These are phyloP conservation scores for Falco columbarius DNA, from an alignment of 2,797 vertebrate species.

Conservation along the genomic window DNA sequence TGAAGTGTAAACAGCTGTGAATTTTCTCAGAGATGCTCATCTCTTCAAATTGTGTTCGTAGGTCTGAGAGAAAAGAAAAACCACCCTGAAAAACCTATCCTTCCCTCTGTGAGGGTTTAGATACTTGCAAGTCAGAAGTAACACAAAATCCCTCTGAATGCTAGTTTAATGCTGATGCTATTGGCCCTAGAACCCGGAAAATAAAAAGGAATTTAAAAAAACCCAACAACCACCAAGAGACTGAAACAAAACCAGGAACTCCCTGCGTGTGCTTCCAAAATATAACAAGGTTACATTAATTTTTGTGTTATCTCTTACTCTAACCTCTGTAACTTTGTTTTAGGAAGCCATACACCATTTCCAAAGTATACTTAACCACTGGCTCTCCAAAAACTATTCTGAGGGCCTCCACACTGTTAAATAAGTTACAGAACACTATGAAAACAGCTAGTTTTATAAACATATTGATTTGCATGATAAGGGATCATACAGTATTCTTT, in stretches of 20 bases:
- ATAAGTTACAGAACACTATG: background rate
- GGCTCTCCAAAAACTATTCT: background rate
- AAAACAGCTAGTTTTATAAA: background rate
- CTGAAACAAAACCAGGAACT: background rate
- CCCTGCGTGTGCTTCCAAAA: background rate
- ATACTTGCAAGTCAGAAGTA: background rate
- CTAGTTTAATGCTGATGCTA: background rate
- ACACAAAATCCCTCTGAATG: background rate
- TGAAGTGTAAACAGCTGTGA: background rate
- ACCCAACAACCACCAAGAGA: background rate
- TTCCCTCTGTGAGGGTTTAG: background rate
- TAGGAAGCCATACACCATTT: background rate
- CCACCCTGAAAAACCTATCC: background rate
- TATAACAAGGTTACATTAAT: background rate
- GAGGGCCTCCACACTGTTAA: background rate
- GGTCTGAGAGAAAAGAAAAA: background rate
- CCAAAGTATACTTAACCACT: background rate
- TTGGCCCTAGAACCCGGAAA: background rate
- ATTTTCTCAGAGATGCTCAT: background rate
- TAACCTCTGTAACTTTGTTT: background rate
- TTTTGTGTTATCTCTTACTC: background rate
- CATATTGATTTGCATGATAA: background rate
- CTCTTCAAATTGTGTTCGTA: background rate
- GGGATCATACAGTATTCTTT: background rate
- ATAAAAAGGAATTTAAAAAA: background rate